Evolutionary conservation across 2,888 invertebrate genomes (phyloP).

Genomic region (Steromphala cineraria): DNA sequence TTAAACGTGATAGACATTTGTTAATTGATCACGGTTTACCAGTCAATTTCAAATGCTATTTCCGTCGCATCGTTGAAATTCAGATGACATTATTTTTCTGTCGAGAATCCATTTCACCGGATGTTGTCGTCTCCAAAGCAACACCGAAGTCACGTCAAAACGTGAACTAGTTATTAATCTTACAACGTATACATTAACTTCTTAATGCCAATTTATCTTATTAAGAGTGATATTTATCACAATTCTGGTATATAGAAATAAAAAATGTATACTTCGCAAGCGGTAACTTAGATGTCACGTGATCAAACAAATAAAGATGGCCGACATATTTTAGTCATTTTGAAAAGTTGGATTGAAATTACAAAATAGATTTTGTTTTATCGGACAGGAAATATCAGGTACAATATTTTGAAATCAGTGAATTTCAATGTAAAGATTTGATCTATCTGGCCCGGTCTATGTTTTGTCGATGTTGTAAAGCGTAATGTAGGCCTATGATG

Average conservation of each 20-base stretch:
- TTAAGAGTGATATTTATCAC: neutral
- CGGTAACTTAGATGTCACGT: slow-evolving; percentile 23
- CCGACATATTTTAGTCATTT: slow-evolving; percentile 2
- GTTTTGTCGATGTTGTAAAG: too few species aligned
- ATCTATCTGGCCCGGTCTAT: too few species aligned
- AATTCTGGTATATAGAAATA: neutral
- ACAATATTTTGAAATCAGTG: too few species aligned
- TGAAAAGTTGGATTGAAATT: too few species aligned
- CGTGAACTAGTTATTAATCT: neutral
- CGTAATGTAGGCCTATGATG: too few species aligned
- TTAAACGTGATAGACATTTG: neutral
- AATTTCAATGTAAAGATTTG: too few species aligned
- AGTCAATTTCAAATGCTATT: neutral
- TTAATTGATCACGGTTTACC: neutral
- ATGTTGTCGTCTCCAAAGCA: slow-evolving; percentile 60
- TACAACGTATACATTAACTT: neutral
- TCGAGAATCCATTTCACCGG: slow-evolving; percentile 44
- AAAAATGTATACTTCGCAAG: neutral
- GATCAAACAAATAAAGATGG: slow-evolving; percentile 28
- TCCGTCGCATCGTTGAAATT: neutral
- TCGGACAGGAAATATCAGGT: too few species aligned
- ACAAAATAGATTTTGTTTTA: too few species aligned
- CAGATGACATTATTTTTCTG: neutral
- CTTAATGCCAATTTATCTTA: neutral
- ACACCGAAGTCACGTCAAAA: neutral